Percentiles rank a stretch among this genome's conserved stretches.
Evolutionary conservation across 2,888 invertebrate genomes (phyloP).

Genomic region (Timandra comae): DNA sequence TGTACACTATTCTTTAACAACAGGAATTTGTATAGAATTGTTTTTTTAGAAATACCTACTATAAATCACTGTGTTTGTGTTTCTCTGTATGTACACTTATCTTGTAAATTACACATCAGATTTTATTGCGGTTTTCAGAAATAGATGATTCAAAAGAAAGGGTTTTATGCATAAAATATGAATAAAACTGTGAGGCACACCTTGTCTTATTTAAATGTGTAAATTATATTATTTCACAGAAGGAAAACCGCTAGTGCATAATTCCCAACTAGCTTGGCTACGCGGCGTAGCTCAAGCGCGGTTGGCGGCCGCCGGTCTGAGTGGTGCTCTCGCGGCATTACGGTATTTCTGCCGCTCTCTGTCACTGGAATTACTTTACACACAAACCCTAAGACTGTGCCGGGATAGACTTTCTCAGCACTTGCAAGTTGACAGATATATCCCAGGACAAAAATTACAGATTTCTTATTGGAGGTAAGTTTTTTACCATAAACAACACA

Average conservation of each 20-base stretch:
- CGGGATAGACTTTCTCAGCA: conserved; percentile 92
- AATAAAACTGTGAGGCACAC: no score
- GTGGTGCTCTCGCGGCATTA: conserved; percentile 79
- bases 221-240: no score
- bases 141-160: no score
- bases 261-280: conserved; percentile 93
- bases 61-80: no score
- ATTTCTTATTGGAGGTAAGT: conserved; percentile 95
- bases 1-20: no score
- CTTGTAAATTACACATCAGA: no score
- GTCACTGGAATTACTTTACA: conserved; percentile 92
- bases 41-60: no score
- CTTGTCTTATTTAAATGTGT: no score
- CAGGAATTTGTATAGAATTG: no score
- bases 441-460: conserved; percentile 90
- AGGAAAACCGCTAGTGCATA: conserved; percentile 96
- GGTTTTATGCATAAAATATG: background rate
- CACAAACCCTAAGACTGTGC: conserved; percentile 91
- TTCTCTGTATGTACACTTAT: no score
- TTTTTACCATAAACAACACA: no score
- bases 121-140: no score
- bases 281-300: conserved; percentile 96
- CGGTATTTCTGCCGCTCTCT: conserved; percentile 96
- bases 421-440: conserved; percentile 92
- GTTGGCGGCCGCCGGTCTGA: conserved; percentile 86